Percentiles rank a stretch among this genome's conserved stretches.
These are phyloP conservation scores for Nematolebias whitei DNA, from an alignment of 2,113 vertebrate genomes.

Conservation along the genomic window DNA sequence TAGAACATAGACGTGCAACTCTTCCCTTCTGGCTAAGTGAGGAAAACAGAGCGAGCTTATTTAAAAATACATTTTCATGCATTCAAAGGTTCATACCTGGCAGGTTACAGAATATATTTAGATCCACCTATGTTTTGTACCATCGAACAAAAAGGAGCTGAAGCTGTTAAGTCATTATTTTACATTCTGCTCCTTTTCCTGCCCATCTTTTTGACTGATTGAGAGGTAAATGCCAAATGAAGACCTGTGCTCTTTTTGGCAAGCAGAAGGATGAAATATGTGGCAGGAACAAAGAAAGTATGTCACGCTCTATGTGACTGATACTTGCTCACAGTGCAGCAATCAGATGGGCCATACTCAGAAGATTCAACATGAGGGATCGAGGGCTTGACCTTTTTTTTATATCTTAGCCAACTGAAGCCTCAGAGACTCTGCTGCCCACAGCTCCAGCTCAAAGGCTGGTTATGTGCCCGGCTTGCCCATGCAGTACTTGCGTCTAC, in stretches of 20 bases:
- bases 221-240: constrained; percentile 41
- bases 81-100: background rate
- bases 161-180: constrained; percentile 6
- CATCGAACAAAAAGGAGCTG: background rate
- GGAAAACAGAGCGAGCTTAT: background rate
- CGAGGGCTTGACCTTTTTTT: constrained; percentile 43
- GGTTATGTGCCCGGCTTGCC: constrained; percentile 34
- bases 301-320: constrained; percentile 55
- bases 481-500: constrained; percentile 1
- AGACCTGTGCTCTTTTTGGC: constrained; percentile 12
- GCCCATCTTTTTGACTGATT: constrained; percentile 1
- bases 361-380: constrained; percentile 24
- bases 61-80: constrained; percentile 7
- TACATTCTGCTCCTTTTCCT: background rate
- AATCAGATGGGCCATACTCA: constrained; percentile 46
- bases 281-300: constrained; percentile 50
- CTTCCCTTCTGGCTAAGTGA: background rate
- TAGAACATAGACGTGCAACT: background rate
- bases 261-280: constrained; percentile 57
- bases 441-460: constrained; percentile 32
- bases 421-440: constrained; percentile 31
- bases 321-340: constrained; percentile 36
- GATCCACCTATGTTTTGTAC: background rate
- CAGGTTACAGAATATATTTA: constrained; percentile 8
- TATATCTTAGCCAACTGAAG: constrained; percentile 23